phyloP scores from a whole-genome alignment of 2,113 vertebrate genomes.

The Poecilia latipinna region DNA sequence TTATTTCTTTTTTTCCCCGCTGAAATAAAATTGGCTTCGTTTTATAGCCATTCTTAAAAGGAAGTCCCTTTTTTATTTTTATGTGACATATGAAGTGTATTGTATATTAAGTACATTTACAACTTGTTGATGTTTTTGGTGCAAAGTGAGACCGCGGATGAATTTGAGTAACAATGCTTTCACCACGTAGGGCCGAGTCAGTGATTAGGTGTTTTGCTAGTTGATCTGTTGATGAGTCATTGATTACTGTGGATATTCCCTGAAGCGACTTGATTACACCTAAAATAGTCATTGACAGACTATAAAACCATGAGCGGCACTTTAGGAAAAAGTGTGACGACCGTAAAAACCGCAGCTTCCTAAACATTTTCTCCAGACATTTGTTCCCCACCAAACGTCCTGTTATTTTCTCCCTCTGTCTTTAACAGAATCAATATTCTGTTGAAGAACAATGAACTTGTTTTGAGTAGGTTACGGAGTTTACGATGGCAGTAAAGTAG shows the following conservation, averaged over 20 bases:
- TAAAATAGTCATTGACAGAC: not conserved
- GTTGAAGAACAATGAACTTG: not conserved
- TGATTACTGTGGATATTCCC: constrained; percentile 53
- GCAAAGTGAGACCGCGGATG: not conserved
- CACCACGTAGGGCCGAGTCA: constrained; percentile 49
- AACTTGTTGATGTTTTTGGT: not conserved
- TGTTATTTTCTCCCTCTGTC: not conserved
- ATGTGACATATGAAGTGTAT: not conserved
- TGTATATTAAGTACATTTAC: not conserved
- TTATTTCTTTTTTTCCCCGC: too few species aligned
- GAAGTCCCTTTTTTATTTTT: not conserved
- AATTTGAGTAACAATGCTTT: constrained; percentile 52
- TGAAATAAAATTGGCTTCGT: not conserved
- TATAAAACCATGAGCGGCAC: not conserved
- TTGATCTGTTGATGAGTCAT: constrained; percentile 57
- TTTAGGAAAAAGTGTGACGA: not conserved
- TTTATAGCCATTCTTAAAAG: not conserved
- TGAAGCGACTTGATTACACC: not conserved
- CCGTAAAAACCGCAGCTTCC: not conserved
- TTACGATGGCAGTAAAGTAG: too few species aligned
- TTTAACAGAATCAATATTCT: not conserved
- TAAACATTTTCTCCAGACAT: not conserved
- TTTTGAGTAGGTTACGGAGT: too few species aligned
- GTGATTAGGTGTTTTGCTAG: not conserved
- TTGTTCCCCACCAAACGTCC: not conserved